Evolutionary conservation across 2,888 invertebrate species (phyloP), one percentile per base, ranked within the genome.

Genomic region (Platynereis dumerilii): DNA sequence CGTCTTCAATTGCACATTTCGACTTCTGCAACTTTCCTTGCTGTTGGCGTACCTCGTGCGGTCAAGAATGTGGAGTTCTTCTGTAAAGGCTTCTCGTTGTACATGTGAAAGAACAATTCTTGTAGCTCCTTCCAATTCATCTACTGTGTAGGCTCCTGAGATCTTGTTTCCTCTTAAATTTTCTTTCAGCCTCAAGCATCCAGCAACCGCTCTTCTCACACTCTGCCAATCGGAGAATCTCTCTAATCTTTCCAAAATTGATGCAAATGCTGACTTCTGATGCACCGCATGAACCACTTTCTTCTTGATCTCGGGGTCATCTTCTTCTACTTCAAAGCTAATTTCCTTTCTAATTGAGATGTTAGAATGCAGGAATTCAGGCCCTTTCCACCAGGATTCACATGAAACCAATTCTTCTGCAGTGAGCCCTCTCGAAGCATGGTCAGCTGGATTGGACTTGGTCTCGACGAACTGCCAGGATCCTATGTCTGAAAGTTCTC

Each of bases 371-470:
- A 67, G 59, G 26, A 69, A 67, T 7, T n/a, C 5, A 26, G 69
- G 69, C 1, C 64, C 69, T 15, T 2, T 27, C 5, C 63, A 52
- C 68, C 69, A 66, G 29, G n/a, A n/a, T 48, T 63, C 7, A 58
- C 54, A 22, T 22, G 15, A 12, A 15, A 27, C 52, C 27, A 75
- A 48, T 45, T 71, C 66, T 1, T 29, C 45, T 10, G 65, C 34
- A 1, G 60, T 62, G 20, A 67, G 29, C 27, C 76, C 76, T 42
- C 72, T 29, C 0, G 78, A 74, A 0, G 12, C 74, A 34, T 74
- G 64, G 48, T 80, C 79, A 1, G 80, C 80, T 27, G 80, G 78
- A 65, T 80, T 81, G 5, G 69, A 58, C 1, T 68, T 53, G 0
- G 75, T 71, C 0, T 62, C 61, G 1, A 79, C 72, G 63, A 79